Evolutionary conservation across 2,113 vertebrate species (phyloP).

Genomic region (Alexandromys fortis): DNA sequence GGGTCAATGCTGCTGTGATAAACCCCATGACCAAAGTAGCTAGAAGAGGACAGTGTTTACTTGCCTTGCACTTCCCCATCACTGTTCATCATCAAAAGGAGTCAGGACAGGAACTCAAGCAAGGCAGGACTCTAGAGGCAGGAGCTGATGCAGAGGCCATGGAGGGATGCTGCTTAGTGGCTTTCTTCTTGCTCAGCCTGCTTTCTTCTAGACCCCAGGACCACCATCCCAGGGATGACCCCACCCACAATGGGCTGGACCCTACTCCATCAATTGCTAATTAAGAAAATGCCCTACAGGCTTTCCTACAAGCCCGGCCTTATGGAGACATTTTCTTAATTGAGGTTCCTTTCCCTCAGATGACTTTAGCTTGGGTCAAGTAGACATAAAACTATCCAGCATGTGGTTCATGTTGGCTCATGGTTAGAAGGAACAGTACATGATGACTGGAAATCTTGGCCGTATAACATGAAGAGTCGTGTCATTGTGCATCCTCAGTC

Average conservation of each 20-base stretch:
- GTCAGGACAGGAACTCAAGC: neutral
- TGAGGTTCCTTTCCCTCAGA: neutral
- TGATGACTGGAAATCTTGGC: no score
- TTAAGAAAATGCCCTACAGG: neutral
- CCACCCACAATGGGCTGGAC: neutral
- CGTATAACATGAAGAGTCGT: no score
- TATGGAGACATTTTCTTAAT: neutral
- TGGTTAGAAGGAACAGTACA: neutral
- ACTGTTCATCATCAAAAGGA: neutral
- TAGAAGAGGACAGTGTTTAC: no score
- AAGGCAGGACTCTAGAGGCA: neutral
- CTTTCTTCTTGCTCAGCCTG: neutral
- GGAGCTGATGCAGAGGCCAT: neutral
- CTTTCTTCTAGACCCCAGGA: neutral
- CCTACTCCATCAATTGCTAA: neutral
- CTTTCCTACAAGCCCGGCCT: neutral
- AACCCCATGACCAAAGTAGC: neutral
- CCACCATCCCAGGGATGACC: no score
- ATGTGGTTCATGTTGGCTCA: neutral
- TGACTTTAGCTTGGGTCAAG: neutral
- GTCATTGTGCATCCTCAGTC: neutral
- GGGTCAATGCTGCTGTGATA: neutral
- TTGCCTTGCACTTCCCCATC: neutral
- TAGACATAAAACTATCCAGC: neutral
- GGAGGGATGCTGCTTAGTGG: neutral